Base-by-base conservation (phyloP, 2,113 vertebrate genomes). In the Hoplias malabaricus region DNA sequence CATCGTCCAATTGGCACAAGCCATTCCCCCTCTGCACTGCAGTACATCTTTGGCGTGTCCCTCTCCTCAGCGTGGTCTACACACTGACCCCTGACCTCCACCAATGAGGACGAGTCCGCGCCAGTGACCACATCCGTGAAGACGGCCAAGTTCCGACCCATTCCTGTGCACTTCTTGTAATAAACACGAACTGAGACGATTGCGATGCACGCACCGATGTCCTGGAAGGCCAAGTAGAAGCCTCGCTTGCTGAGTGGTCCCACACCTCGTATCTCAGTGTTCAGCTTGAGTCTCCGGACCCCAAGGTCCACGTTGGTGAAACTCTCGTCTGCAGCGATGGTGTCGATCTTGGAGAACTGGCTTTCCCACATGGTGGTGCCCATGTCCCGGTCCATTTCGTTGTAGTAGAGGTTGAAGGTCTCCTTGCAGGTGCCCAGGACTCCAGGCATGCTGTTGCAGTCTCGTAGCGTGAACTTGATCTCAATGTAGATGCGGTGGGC, bases 1-100 rank as follows among this genome's bases (percentile, higher is more conserved):
- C 97, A 99, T 81, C 95, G 94, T 80, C 97, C 97, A 0, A 99
- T 99, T 86, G 97, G 97, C 78, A 98, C 97, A 83, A 99, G 74
- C 97, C 97, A 99, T 83, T 98, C 97, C n/a, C 97, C 97, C 80
- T 99, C 97, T 0, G 96, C 96, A 4, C 97, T 99, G 93, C 97
- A 99, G 92, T 99, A 98, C 97, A 99, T 99, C 86, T 98, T 98
- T 29, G 97, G 97, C 0, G 96, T 96, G 92, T 98, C 97, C 59
- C 94, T 93, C 85, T 98, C 97, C 88, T 98, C 95, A 0, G 97
- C 96, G 8, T 98, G 94, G 6, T 95, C 92, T 84, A 99, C 96
- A 0, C 97, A 99, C 87, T 96, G 94, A 62, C 97, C 97, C 12
- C 94, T 86, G 82, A 99, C 96, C 87, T 98, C 97, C 83, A 99